Percentiles rank a stretch among this genome's conserved stretches.
Evolutionary conservation across 2,113 vertebrate species (phyloP).

Genomic region (Ammodytes marinus): DNA sequence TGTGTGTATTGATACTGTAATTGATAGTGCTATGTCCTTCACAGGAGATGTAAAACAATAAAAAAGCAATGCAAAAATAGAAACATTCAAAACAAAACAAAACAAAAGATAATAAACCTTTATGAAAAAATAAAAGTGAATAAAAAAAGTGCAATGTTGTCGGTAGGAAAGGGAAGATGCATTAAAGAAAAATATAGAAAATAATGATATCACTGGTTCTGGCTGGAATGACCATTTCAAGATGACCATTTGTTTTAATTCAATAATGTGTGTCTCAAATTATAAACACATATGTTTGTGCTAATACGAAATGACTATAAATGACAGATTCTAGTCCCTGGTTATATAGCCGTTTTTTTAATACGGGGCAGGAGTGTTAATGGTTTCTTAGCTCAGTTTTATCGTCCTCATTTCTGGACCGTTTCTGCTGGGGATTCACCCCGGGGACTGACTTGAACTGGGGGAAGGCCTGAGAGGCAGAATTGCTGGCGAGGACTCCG

Average conservation of each 20-base stretch:
- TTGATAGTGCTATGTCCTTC: neutral
- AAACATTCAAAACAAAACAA: neutral
- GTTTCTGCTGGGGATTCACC: conserved; percentile 8
- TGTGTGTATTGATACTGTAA: too few species aligned
- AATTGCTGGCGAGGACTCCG: conserved; percentile 18
- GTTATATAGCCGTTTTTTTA: neutral
- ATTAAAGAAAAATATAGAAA: too few species aligned
- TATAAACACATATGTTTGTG: too few species aligned
- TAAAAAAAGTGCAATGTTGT: too few species aligned
- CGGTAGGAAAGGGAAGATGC: too few species aligned
- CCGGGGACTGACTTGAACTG: conserved; percentile 8
- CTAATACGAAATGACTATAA: too few species aligned
- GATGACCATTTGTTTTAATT: too few species aligned
- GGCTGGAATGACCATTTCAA: too few species aligned
- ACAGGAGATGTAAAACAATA: neutral
- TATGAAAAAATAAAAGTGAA: too few species aligned
- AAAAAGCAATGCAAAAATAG: neutral
- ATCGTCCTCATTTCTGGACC: conserved; percentile 29
- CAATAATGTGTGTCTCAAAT: too few species aligned
- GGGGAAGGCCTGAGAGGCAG: conserved; percentile 8
- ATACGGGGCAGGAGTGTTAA: neutral
- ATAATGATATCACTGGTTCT: too few species aligned
- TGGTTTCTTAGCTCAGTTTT: conserved; percentile 5
- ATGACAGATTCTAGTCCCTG: neutral
- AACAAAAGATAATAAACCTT: neutral